A percentile compares a stretch with the other conserved stretches of the same genome.
Conservation (phyloP, 2,888 invertebrate genomes). For the Autographa pulchrina region DNA sequence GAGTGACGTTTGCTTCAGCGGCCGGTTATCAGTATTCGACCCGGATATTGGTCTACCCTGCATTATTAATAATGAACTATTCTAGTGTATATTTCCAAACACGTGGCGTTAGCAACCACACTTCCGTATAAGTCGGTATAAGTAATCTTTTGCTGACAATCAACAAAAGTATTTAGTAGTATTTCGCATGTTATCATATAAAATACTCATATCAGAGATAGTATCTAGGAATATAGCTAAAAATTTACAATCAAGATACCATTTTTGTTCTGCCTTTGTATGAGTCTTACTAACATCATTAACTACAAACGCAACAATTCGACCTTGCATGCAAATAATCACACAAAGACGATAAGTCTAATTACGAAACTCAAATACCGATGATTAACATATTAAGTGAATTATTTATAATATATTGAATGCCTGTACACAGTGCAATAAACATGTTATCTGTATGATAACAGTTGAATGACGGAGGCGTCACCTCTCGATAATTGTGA, state of each 20-base stretch:
- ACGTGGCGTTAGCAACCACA: conserved; percentile 15
- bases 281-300: neutral
- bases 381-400: conserved; percentile 44
- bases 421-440: conserved; percentile 57
- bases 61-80: conserved; percentile 40
- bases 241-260: neutral
- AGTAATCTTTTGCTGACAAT: neutral
- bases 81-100: conserved; percentile 19
- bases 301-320: conserved; percentile 18
- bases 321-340: conserved; percentile 49
- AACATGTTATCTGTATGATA: conserved; percentile 69
- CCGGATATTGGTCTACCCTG: conserved; percentile 48
- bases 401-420: conserved; percentile 35
- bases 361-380: conserved; percentile 34
- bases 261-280: neutral
- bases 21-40: conserved; percentile 46
- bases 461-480: conserved; percentile 49
- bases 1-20: conserved; percentile 17
- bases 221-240: neutral
- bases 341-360: conserved; percentile 27
- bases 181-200: neutral
- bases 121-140: neutral
- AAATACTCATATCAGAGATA: neutral
- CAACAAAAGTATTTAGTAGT: neutral
- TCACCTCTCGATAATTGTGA: conserved; percentile 30